These are phyloP conservation scores for Cerastis rubricosa DNA, from an alignment of 2,888 invertebrate genomes.

Conservation along the genomic window DNA sequence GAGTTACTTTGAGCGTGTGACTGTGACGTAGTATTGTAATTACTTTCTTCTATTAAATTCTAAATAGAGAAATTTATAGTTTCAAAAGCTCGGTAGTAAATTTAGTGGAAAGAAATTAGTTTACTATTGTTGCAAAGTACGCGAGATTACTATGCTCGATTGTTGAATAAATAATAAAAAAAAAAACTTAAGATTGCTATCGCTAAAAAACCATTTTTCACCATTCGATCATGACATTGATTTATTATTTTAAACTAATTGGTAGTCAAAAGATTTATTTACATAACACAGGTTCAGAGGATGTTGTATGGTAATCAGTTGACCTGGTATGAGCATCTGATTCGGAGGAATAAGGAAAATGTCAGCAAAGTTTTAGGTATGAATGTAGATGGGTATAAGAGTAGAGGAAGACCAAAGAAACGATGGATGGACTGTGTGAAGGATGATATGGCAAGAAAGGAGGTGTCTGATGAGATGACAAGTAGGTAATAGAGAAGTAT, in stretches of 20 bases:
- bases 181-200: no score
- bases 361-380: no score
- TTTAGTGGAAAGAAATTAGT: not conserved
- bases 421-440: no score
- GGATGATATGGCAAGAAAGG: no score
- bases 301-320: no score
- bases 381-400: no score
- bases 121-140: not conserved
- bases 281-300: no score
- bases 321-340: no score
- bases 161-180: not conserved
- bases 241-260: not conserved
- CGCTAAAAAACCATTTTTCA: not conserved
- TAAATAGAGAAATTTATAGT: not conserved
- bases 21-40: slow-evolving; percentile 29
- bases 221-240: not conserved
- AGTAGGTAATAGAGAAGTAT: no score
- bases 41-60: not conserved
- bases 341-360: no score
- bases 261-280: not conserved
- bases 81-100: not conserved
- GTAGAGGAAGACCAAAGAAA: no score
- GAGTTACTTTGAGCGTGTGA: slow-evolving; percentile 38
- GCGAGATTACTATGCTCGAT: not conserved
- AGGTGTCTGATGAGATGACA: no score